Percentiles rank a stretch among this genome's conserved stretches.
phyloP scores from a whole-genome alignment of 2,797 vertebrate genomes.

The Hyperoplus lanceolatus region DNA sequence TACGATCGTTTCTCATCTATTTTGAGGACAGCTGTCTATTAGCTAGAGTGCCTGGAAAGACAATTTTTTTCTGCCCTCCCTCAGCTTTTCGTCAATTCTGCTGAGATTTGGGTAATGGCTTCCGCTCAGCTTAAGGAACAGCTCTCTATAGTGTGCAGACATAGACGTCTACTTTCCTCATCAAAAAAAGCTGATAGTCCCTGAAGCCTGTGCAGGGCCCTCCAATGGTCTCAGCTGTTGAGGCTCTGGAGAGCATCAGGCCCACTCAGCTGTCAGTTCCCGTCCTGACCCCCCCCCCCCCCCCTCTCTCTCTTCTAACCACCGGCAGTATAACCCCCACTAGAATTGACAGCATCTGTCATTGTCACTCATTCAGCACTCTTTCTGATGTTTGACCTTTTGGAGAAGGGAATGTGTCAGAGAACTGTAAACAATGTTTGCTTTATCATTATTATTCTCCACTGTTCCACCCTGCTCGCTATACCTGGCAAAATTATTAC shows the following conservation, averaged over 20 bases:
- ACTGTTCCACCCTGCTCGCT: slow-evolving; percentile 13
- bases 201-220: slow-evolving; percentile 50
- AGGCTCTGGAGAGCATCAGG: slow-evolving; percentile 69
- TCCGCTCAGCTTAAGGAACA: slow-evolving; percentile 58
- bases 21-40: slow-evolving; percentile 62
- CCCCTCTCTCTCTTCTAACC: slow-evolving; percentile 40
- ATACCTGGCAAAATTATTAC: slow-evolving; percentile 10
- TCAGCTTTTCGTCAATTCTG: slow-evolving; percentile 62
- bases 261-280: slow-evolving; percentile 77
- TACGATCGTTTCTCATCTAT: slow-evolving; percentile 32
- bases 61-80: slow-evolving; percentile 17
- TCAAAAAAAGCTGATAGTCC: slow-evolving; percentile 23
- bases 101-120: slow-evolving; percentile 66
- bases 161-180: slow-evolving; percentile 50
- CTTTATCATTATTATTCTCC: slow-evolving; percentile 54
- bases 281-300: slow-evolving; percentile 35
- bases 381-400: slow-evolving; percentile 78
- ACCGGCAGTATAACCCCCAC: slow-evolving; percentile 61
- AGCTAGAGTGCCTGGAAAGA: slow-evolving; percentile 48
- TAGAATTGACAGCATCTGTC: slow-evolving; percentile 78
- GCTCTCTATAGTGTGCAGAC: slow-evolving; percentile 59
- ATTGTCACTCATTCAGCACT: slow-evolving; percentile 74
- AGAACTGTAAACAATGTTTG: slow-evolving; percentile 57
- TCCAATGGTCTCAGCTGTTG: slow-evolving; percentile 76
- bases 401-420: slow-evolving; percentile 31